phyloP scores from a whole-genome alignment of 2,113 vertebrate genomes.

The Pyxicephalus adspersus region DNA sequence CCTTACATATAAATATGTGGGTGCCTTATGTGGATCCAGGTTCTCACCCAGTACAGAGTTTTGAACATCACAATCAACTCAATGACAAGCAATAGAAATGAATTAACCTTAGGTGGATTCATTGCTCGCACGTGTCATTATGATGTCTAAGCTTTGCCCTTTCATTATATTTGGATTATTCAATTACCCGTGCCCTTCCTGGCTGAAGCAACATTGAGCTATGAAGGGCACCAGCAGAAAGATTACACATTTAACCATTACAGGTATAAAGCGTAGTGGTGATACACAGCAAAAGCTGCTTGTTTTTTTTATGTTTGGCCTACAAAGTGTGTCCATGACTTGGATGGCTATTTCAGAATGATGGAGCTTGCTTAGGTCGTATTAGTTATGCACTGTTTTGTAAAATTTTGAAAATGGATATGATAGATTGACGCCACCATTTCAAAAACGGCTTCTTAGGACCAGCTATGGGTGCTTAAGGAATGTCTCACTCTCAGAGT shows the following conservation, averaged over 20 bases:
- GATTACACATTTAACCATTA: slow-evolving; percentile 15
- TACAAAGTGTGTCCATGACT: too few species aligned
- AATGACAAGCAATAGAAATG: background rate
- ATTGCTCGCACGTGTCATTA: background rate
- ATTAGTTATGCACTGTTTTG: too few species aligned
- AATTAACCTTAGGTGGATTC: slow-evolving; percentile 16
- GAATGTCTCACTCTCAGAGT: too few species aligned
- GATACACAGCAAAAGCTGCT: background rate
- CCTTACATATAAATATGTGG: too few species aligned
- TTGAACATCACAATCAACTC: background rate
- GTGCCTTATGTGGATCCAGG: too few species aligned
- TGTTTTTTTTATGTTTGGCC: too few species aligned
- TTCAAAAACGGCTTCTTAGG: too few species aligned
- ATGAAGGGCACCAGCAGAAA: slow-evolving; percentile 3
- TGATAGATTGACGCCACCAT: too few species aligned
- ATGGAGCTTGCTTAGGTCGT: too few species aligned
- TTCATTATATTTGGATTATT: slow-evolving; percentile 31
- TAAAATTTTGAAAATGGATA: too few species aligned
- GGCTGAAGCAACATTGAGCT: slow-evolving; percentile 10
- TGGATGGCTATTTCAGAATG: too few species aligned
- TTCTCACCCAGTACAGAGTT: background rate
- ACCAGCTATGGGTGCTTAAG: too few species aligned
- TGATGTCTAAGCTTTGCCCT: slow-evolving; percentile 6
- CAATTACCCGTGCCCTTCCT: slow-evolving; percentile 23
- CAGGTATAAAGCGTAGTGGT: background rate